Percentiles rank a stretch among this genome's conserved stretches.
These are phyloP conservation scores for Salarias fasciatus DNA, from an alignment of 2,797 vertebrate species.

Conservation along the genomic window DNA sequence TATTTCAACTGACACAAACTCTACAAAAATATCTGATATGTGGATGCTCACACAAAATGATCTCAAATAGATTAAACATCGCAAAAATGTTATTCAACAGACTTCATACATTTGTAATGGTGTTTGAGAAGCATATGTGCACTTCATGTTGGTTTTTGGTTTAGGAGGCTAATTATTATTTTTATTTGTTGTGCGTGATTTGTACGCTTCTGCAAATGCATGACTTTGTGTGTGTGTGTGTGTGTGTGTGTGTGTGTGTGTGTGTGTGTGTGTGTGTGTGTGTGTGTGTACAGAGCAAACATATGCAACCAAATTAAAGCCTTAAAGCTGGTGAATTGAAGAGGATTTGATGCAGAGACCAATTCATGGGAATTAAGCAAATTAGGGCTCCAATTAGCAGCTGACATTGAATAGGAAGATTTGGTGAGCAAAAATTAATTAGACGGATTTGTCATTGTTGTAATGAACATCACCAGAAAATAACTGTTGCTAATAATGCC, in stretches of 20 bases:
- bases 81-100: too few species aligned
- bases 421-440: constrained; percentile 79
- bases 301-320: constrained; percentile 85
- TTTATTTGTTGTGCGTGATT: background rate
- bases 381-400: constrained; percentile 82
- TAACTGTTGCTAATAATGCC: constrained; percentile 35
- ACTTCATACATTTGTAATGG: too few species aligned
- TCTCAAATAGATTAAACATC: too few species aligned
- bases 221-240: constrained; percentile 18
- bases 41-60: background rate
- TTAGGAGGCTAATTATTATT: too few species aligned
- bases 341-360: constrained; percentile 82
- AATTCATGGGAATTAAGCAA: constrained; percentile 85
- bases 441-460: constrained; percentile 78
- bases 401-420: constrained; percentile 78
- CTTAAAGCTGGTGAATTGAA: constrained; percentile 84
- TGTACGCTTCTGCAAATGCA: constrained; percentile 8
- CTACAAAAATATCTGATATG: background rate
- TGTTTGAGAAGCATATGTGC: too few species aligned
- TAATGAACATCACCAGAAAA: constrained; percentile 60
- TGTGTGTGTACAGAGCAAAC: constrained; percentile 69
- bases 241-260: constrained; percentile 45
- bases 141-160: too few species aligned
- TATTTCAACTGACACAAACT: constrained; percentile 1
- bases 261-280: constrained; percentile 52